phyloP scores from a whole-genome alignment of 2,888 invertebrate species.

The Plagodis pulveraria region DNA sequence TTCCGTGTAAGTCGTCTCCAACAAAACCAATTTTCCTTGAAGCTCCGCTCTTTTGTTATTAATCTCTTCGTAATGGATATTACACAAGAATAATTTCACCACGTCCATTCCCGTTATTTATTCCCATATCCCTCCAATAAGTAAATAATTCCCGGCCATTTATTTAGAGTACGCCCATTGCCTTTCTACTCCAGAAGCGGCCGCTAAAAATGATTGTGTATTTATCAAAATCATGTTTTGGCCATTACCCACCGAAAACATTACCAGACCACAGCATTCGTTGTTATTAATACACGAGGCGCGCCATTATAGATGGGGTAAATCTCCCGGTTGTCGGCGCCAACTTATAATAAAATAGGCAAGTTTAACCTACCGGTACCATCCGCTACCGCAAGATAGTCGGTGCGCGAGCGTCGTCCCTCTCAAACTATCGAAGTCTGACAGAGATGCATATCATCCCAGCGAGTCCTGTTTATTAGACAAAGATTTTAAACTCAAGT shows the following conservation, averaged over 20 bases:
- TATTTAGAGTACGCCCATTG: constrained; percentile 32
- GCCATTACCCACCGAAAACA: constrained; percentile 60
- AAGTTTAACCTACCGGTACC: constrained; percentile 52
- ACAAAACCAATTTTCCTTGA: neutral
- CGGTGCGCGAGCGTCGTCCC: constrained; percentile 22
- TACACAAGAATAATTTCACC: constrained; percentile 13
- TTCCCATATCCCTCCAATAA: constrained; percentile 30
- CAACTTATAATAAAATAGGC: constrained; percentile 64
- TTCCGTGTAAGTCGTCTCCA: too few relatives aligned
- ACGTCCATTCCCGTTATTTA: constrained; percentile 30
- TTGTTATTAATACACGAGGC: constrained; percentile 63
- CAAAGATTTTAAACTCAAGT: constrained; percentile 25
- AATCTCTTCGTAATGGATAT: constrained; percentile 2
- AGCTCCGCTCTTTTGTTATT: constrained; percentile 1
- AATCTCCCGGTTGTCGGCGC: constrained; percentile 69
- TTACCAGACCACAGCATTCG: constrained; percentile 59
- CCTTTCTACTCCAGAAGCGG: constrained; percentile 32
- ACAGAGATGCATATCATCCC: constrained; percentile 20
- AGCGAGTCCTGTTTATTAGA: constrained; percentile 12
- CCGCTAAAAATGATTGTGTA: constrained; percentile 49
- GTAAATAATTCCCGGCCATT: constrained; percentile 33
- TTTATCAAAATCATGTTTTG: constrained; percentile 61
- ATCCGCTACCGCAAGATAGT: constrained; percentile 3
- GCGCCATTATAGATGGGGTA: constrained; percentile 65
- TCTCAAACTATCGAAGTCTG: constrained; percentile 15